Conservation (phyloP, 2,797 vertebrate species). For the Chaetophractus vellerosus region DNA sequence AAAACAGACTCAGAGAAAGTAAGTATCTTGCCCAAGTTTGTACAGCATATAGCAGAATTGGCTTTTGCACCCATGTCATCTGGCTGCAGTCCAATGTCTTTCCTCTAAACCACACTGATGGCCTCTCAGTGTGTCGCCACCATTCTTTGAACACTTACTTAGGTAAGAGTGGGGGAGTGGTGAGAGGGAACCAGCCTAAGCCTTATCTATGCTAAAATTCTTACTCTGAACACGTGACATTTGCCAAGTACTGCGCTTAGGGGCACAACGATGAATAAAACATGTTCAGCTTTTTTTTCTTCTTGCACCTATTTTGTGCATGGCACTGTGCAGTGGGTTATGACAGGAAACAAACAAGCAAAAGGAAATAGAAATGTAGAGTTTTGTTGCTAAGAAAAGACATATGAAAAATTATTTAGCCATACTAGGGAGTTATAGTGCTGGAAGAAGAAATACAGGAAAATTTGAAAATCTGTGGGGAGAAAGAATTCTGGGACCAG, state of each 20-base stretch:
- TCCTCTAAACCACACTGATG: not conserved
- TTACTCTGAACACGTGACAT: not conserved
- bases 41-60: not conserved
- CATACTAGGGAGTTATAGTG: not conserved
- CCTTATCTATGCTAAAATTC: not conserved
- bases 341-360: slow-evolving; percentile 6
- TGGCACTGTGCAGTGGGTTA: not conserved
- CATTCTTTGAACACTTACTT: not conserved
- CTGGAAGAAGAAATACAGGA: not conserved
- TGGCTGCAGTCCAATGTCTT: not conserved
- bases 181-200: not conserved
- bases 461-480: not conserved
- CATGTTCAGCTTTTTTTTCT: not conserved
- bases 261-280: not conserved
- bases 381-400: slow-evolving; percentile 50
- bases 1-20: slow-evolving; percentile 4
- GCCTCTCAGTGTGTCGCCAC: not conserved
- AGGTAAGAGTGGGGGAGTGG: not conserved
- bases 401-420: not conserved
- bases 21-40: slow-evolving; percentile 3
- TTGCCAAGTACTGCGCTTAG: not conserved
- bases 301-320: not conserved
- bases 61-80: not conserved
- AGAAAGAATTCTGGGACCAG: not conserved
- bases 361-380: slow-evolving; percentile 1